These are phyloP conservation scores for Syritta pipiens DNA, from an alignment of 2,888 invertebrate species.

Conservation along the genomic window DNA sequence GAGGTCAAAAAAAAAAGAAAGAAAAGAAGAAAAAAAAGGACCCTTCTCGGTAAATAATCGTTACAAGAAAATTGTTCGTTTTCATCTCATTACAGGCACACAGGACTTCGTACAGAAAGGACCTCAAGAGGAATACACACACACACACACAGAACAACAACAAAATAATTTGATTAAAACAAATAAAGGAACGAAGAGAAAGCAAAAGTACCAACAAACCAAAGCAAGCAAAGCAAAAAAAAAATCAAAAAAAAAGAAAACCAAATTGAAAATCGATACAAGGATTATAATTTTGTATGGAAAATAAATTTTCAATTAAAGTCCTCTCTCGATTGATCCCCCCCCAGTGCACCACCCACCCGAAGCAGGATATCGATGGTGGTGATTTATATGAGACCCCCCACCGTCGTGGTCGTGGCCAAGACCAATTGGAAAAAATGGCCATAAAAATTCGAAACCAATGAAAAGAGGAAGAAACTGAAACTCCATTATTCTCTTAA, in stretches of 20 bases:
- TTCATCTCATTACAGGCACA: constrained; percentile 6
- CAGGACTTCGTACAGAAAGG: neutral
- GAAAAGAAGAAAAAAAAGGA: neutral
- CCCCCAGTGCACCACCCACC: constrained; percentile 1
- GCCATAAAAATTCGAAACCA: too few species aligned
- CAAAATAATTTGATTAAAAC: constrained; percentile 33
- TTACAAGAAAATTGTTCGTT: constrained; percentile 18
- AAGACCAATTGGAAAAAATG: too few species aligned
- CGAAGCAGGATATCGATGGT: neutral
- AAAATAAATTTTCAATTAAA: constrained; percentile 57
- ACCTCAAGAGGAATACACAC: neutral
- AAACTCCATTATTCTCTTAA: constrained; percentile 38
- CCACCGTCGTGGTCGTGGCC: neutral
- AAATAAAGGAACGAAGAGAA: neutral
- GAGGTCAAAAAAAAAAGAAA: constrained; percentile 1
- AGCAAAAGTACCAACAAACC: neutral
- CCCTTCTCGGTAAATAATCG: constrained; percentile 9
- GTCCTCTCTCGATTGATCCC: constrained; percentile 22
- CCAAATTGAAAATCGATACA: constrained; percentile 11
- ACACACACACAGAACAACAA: neutral
- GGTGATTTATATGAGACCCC: neutral
- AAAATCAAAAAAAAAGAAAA: neutral
- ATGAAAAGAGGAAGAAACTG: constrained; percentile 6
- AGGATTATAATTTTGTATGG: constrained; percentile 41
- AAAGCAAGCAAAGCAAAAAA: constrained; percentile 5